A percentile compares a stretch with the other conserved stretches of the same genome.
phyloP scores from a whole-genome alignment of 2,113 vertebrate species.

The Leuciscus idus region DNA sequence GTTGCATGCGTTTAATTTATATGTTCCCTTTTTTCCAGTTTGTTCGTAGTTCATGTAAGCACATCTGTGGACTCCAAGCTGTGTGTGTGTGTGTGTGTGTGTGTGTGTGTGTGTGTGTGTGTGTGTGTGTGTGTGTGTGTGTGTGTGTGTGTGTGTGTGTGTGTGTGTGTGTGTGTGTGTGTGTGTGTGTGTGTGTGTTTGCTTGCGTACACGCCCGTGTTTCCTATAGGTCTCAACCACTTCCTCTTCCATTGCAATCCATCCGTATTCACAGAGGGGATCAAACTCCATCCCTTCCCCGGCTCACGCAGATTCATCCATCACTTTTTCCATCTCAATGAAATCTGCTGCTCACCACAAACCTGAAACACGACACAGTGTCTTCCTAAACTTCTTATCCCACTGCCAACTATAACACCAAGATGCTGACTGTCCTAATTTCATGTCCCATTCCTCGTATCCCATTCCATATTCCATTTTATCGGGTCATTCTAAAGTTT shows the following conservation, averaged over 20 bases:
- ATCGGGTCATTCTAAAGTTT: not conserved
- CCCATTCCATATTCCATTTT: not conserved
- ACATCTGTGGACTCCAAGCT: not conserved
- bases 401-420: conserved; percentile 24
- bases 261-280: not conserved
- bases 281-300: not conserved
- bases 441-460: not conserved
- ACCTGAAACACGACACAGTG: not conserved
- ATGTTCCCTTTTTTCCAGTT: not conserved
- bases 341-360: not conserved
- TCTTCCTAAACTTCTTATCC: conserved; percentile 2
- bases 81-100: not conserved
- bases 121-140: not conserved
- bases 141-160: not conserved
- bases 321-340: conserved; percentile 26
- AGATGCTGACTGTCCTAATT: conserved; percentile 17
- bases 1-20: not conserved
- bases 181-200: not conserved
- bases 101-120: not conserved
- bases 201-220: not conserved
- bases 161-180: not conserved
- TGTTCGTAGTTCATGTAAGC: not conserved
- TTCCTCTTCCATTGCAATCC: conserved; percentile 3
- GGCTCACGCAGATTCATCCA: not conserved
- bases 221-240: conserved; percentile 11